Evolutionary conservation across 2,113 vertebrate genomes (phyloP).

Genomic region (Daphoenositta chrysoptera): DNA sequence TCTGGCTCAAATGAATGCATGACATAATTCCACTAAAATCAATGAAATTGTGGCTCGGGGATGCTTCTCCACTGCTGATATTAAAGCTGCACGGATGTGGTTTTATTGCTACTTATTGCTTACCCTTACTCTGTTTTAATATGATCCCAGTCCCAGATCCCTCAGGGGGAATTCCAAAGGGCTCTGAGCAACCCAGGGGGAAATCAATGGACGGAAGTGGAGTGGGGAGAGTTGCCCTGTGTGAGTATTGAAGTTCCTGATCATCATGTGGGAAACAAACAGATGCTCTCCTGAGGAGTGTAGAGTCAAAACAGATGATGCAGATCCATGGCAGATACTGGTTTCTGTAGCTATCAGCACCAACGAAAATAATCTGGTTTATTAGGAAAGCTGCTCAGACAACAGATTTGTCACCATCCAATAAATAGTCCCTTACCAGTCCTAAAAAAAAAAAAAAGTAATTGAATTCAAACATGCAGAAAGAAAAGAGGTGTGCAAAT

Average conservation of each 20-base stretch:
- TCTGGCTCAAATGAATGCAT: constrained; percentile 5
- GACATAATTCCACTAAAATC: constrained; percentile 38
- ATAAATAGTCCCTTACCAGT: not conserved
- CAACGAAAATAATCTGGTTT: not conserved
- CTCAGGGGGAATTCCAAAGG: not conserved
- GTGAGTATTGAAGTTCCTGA: not conserved
- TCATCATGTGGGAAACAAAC: not conserved
- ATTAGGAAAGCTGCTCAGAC: not conserved
- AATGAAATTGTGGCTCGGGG: not conserved
- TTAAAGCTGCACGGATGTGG: not conserved
- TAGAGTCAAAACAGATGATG: not conserved
- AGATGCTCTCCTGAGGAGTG: not conserved
- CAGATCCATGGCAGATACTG: not conserved
- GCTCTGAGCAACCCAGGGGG: not conserved
- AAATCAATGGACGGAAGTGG: not conserved
- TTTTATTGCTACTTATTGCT: not conserved
- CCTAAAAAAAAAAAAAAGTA: not conserved
- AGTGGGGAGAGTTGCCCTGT: not conserved
- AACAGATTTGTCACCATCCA: not conserved
- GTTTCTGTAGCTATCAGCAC: not conserved
- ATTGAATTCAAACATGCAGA: not conserved
- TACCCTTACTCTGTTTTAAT: not conserved
- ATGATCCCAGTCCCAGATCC: not conserved
- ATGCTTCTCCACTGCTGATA: not conserved
- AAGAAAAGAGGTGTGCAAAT: not conserved